Conservation (phyloP, 2,888 invertebrate genomes). For the Arrhopalites spinosus region DNA sequence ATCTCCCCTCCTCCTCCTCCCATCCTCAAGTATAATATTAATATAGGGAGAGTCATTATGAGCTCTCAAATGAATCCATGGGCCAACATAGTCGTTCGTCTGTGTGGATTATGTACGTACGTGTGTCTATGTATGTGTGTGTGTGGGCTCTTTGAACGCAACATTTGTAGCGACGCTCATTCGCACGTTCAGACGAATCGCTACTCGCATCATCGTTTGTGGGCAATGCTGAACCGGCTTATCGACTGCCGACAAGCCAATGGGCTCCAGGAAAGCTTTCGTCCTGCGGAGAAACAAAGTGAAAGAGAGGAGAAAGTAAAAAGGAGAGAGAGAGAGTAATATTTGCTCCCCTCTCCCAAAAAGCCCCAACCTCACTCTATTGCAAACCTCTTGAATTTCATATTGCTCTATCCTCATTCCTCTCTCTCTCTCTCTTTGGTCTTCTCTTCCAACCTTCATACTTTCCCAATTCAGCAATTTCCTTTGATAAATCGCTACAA, state of each 20-base stretch:
- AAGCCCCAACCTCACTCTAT: constrained; percentile 5
- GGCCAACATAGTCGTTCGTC: constrained; percentile 37
- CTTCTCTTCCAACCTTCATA: constrained; percentile 37
- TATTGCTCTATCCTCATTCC: constrained; percentile 40
- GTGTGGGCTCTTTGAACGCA: constrained; percentile 43
- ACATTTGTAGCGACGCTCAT: constrained; percentile 57
- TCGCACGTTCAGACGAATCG: constrained; percentile 56
- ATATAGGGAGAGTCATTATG: constrained; percentile 57
- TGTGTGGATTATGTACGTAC: neutral
- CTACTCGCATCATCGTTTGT: constrained; percentile 49
- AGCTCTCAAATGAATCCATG: constrained; percentile 57
- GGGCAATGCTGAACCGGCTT: constrained; percentile 51
- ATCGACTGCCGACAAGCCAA: constrained; percentile 55
- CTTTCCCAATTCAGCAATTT: constrained; percentile 51
- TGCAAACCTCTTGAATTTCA: constrained; percentile 50
- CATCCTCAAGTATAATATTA: constrained; percentile 48
- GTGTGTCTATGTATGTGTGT: constrained; percentile 13
- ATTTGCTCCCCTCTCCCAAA: constrained; percentile 24
- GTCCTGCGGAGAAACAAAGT: constrained; percentile 35
- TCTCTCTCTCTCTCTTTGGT: neutral
- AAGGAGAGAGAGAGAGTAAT: constrained; percentile 21
- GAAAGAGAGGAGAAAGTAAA: constrained; percentile 10
- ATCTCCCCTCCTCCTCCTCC: constrained; percentile 19
- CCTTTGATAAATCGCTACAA: constrained; percentile 55
- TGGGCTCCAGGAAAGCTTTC: constrained; percentile 53